phyloP scores from a whole-genome alignment of 2,797 vertebrate genomes.

The Arctocebus calabarensis region DNA sequence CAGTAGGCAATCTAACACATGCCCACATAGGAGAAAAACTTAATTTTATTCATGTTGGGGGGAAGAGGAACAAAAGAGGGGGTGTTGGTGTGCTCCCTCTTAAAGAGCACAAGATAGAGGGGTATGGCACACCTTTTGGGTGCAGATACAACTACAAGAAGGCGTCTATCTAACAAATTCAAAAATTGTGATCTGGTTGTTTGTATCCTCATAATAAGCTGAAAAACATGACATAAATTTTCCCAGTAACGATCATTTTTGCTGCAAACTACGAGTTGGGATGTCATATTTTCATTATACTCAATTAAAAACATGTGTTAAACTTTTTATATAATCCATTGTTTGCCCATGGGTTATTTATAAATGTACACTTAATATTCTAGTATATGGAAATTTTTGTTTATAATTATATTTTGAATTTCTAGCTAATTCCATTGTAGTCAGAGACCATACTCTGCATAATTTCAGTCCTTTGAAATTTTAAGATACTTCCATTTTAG shows the following conservation, averaged over 20 bases:
- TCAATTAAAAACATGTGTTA: not conserved
- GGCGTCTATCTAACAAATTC: too few species aligned
- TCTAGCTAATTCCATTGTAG: not conserved
- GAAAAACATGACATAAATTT: not conserved
- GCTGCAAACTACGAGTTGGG: not conserved
- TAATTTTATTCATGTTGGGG: too few species aligned
- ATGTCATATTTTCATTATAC: not conserved
- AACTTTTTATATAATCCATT: not conserved
- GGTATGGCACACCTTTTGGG: too few species aligned
- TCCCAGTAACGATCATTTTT: not conserved
- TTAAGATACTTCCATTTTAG: not conserved
- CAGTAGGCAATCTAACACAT: too few species aligned
- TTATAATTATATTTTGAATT: conserved; percentile 4
- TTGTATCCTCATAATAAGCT: too few species aligned
- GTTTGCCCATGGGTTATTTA: not conserved
- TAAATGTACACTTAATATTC: not conserved
- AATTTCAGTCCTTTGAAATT: not conserved
- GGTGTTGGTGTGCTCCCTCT: too few species aligned
- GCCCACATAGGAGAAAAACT: too few species aligned
- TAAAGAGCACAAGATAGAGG: too few species aligned
- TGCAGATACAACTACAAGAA: too few species aligned
- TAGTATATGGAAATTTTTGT: not conserved
- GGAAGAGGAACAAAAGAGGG: too few species aligned
- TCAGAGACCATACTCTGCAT: not conserved
- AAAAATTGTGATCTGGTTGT: too few species aligned